These are phyloP conservation scores for Ophioninae sp. DNA, from an alignment of 2,888 invertebrate genomes.

Conservation along the genomic window DNA sequence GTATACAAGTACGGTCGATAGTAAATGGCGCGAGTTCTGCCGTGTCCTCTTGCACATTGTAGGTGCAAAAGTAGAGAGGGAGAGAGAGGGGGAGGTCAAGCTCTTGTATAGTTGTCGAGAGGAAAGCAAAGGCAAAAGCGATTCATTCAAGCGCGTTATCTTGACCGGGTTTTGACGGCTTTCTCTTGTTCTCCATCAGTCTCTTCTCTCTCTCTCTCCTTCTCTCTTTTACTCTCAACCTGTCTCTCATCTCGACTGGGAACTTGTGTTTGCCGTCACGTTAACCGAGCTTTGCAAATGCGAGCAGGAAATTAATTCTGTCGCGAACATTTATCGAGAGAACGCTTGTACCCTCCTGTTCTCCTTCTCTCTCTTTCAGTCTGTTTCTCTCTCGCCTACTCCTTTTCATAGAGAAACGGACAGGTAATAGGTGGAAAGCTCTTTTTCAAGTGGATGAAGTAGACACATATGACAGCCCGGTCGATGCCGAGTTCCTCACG, in stretches of 20 bases:
- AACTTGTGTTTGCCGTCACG: constrained; percentile 54
- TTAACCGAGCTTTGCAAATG: constrained; percentile 49
- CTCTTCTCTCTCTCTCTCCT: constrained; percentile 21
- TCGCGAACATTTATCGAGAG: constrained; percentile 56
- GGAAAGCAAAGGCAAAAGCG: constrained; percentile 38
- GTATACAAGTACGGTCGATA: background rate
- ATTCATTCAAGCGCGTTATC: constrained; percentile 60
- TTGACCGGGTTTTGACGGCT: constrained; percentile 53
- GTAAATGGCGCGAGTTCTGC: constrained; percentile 15
- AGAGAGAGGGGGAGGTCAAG: constrained; percentile 5
- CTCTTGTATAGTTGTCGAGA: constrained; percentile 29
- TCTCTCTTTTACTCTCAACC: background rate
- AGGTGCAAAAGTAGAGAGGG: background rate
- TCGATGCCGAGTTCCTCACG: background rate
- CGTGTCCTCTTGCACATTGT: background rate
- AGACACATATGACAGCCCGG: background rate
- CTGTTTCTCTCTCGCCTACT: background rate
- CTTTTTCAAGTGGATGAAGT: background rate
- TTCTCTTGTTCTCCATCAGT: constrained; percentile 32
- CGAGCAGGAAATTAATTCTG: constrained; percentile 62
- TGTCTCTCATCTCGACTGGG: constrained; percentile 52
- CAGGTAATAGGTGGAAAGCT: background rate
- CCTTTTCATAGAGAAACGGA: background rate
- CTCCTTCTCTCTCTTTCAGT: no score
- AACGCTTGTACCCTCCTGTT: constrained; percentile 10